Evolutionary conservation across 35 echinoderm and acorn worm species (phyloP), one percentile per base, ranked within the genome.

Genomic region (Apostichopus californicus): DNA sequence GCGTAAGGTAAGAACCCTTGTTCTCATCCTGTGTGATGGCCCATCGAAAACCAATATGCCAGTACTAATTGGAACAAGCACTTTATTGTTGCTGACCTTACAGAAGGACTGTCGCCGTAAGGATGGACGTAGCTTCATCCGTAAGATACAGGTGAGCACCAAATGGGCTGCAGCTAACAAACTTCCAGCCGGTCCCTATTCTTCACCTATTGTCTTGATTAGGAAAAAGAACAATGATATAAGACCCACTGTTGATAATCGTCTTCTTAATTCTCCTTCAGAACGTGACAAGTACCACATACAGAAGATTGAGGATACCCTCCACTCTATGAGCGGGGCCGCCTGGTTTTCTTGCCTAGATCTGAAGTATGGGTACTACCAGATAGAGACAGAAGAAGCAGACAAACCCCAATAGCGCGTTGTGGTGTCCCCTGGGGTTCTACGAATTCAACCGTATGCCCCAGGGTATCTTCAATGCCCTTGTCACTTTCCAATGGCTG

Each of bases 391-490:
- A 54, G 83, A 59, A 13, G 92, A 94, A 55, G 90, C 80, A 59
- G 83, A 94, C 77, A 94, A 94, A 46, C 15, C 15, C 34, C 5
- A 92, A 96, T 58, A 94, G 93, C 55, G 94, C 94, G 4, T 95
- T 95, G 61, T 91, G 93, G 87, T 83, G 90, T 58, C 95, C 95
- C 77, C 65, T 92, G 52, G 92, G 93, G 7, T 79, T 92, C 1
- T 94, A 52, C 34, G 92, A 96, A 81, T 94, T 91, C 63, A 94
- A 92, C 55, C 85, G 89, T 46, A 92, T 96, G 92, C 93, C 93
- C 8, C 93, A 94, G 23, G 95, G 95, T 4, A 81, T 96, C 5
- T 88, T 55, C 13, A 94, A 96, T 65, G 90, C 92, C 13, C 95
- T 84, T 55, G 84, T 77, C 9, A 96, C 95, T 11, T 96, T 96